Evolutionary conservation across 2,113 vertebrate species (phyloP).

Genomic region (Sakesphorus luctuosus): DNA sequence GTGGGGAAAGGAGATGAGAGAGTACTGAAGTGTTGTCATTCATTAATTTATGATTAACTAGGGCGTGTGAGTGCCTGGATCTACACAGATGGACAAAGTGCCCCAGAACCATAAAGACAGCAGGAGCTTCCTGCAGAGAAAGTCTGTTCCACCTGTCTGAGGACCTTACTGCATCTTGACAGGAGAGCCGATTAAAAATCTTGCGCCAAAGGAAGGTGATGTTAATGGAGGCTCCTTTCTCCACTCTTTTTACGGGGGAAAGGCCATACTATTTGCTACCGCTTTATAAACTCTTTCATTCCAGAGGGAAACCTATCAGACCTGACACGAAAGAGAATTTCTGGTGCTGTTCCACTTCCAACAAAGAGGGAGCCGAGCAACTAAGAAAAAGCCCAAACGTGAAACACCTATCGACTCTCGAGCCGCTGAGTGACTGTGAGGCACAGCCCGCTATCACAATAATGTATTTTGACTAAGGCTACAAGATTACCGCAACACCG

Average conservation of each 20-base stretch:
- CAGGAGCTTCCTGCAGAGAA: not conserved
- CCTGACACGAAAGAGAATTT: not conserved
- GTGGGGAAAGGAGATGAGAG: not conserved
- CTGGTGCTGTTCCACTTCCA: not conserved
- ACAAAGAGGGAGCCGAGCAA: not conserved
- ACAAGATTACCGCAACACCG: not conserved
- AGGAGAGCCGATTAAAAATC: not conserved
- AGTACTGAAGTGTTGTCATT: not conserved
- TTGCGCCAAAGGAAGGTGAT: not conserved
- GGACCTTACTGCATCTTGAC: not conserved
- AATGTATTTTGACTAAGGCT: not conserved
- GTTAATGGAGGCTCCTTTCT: not conserved
- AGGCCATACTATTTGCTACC: not conserved
- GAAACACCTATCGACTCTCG: not conserved
- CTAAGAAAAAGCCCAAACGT: not conserved
- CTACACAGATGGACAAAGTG: not conserved
- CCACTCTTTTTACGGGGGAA: accelerated
- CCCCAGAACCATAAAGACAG: not conserved
- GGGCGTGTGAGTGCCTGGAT: not conserved
- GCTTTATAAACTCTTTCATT: not conserved
- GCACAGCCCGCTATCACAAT: not conserved
- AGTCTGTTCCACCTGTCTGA: not conserved
- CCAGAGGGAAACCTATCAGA: accelerated
- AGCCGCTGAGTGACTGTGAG: not conserved
- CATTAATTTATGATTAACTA: not conserved